These are phyloP conservation scores for Arenaria interpres DNA, from an alignment of 2,113 vertebrate genomes.

Conservation along the genomic window DNA sequence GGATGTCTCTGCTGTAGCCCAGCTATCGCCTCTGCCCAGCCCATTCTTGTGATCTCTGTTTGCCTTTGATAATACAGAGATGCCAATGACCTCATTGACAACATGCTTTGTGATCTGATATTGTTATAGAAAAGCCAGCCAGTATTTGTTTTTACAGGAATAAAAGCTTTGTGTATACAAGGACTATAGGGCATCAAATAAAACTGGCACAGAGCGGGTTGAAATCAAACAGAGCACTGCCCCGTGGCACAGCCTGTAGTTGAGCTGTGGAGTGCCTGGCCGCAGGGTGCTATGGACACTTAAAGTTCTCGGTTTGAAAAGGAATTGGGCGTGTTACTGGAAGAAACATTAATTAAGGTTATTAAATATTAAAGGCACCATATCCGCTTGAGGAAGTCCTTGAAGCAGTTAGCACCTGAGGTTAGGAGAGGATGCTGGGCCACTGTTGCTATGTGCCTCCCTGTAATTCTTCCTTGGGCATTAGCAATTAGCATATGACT, in stretches of 20 bases:
- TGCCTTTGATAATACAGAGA: not conserved
- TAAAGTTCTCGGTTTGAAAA: not conserved
- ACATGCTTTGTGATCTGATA: not conserved
- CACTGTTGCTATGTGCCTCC: not conserved
- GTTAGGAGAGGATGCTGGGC: not conserved
- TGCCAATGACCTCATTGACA: not conserved
- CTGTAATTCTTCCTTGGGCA: not conserved
- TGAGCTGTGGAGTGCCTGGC: not conserved
- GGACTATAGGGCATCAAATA: not conserved
- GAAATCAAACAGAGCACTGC: not conserved
- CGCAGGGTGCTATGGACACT: not conserved
- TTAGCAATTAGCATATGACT: not conserved
- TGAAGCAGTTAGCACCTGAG: not conserved
- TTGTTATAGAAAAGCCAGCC: not conserved
- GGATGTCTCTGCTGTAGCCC: not conserved
- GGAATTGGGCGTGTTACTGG: not conserved
- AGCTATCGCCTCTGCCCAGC: not conserved
- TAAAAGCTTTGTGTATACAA: not conserved
- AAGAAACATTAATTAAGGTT: not conserved
- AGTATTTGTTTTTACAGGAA: not conserved
- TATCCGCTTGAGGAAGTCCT: not conserved
- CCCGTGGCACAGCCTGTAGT: not conserved
- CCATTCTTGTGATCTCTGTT: not conserved
- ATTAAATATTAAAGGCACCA: not conserved
- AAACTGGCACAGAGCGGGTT: not conserved